Conservation (phyloP, 2,797 vertebrate species). For the Chrysocyon brachyurus region DNA sequence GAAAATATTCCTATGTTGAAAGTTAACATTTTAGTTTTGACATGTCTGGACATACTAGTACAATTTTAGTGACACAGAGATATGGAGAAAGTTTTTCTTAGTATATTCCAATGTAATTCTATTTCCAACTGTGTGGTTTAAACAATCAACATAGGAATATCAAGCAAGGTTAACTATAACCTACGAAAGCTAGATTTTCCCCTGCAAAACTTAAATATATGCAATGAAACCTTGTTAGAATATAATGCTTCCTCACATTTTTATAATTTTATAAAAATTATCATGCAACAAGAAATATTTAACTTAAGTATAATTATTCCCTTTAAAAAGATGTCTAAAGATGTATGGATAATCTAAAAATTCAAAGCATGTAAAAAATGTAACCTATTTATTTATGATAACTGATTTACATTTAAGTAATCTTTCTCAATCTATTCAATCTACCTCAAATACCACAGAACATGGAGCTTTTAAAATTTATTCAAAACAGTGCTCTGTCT, state of each 20-base stretch:
- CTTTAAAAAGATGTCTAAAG: background rate
- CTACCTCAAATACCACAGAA: background rate
- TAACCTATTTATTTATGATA: conserved; percentile 46
- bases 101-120: background rate
- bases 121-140: background rate
- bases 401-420: background rate
- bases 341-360: background rate
- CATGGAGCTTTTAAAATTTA: conserved; percentile 20
- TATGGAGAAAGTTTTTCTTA: background rate
- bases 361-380: background rate
- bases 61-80: background rate
- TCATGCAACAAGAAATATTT: background rate
- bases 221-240: conserved; percentile 1
- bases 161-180: conserved; percentile 9
- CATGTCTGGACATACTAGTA: background rate
- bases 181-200: background rate
- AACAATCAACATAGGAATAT: background rate
- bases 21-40: background rate
- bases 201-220: conserved; percentile 24
- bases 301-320: conserved; percentile 23
- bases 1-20: conserved; percentile 33
- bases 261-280: conserved; percentile 59
- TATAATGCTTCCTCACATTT: background rate
- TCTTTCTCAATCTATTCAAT: background rate
- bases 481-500: background rate